These are phyloP conservation scores for Corynorhinus townsendii DNA, from an alignment of 2,113 vertebrate genomes.

Conservation along the genomic window DNA sequence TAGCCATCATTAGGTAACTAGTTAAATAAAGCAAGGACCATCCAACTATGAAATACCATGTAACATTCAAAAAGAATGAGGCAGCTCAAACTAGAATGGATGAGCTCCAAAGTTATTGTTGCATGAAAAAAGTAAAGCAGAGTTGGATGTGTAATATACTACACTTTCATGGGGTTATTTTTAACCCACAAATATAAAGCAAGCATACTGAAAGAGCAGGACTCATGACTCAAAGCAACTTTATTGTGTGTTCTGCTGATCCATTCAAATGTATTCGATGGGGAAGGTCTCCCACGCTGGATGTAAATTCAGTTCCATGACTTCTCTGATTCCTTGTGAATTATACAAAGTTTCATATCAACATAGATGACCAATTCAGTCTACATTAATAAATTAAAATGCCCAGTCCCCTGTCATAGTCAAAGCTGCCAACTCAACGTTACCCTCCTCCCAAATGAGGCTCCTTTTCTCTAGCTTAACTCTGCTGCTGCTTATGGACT, in stretches of 20 bases:
- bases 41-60: not conserved
- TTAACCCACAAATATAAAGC: not conserved
- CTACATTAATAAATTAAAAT: not conserved
- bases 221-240: not conserved
- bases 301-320: not conserved
- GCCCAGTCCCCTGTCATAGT: not conserved
- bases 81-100: not conserved
- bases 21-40: not conserved
- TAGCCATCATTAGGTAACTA: not conserved
- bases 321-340: not conserved
- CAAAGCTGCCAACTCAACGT: not conserved
- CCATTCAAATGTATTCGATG: not conserved
- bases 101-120: not conserved
- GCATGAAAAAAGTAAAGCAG: not conserved
- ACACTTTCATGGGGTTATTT: not conserved
- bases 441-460: not conserved
- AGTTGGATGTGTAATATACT: not conserved
- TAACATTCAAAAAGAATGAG: not conserved
- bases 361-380: not conserved
- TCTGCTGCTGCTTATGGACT: not conserved
- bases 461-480: not conserved
- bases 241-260: not conserved
- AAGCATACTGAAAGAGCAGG: not conserved
- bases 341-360: not conserved
- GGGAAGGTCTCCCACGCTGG: not conserved